These are phyloP conservation scores for Elephas maximus DNA, from an alignment of 2,113 vertebrate genomes.

Conservation along the genomic window DNA sequence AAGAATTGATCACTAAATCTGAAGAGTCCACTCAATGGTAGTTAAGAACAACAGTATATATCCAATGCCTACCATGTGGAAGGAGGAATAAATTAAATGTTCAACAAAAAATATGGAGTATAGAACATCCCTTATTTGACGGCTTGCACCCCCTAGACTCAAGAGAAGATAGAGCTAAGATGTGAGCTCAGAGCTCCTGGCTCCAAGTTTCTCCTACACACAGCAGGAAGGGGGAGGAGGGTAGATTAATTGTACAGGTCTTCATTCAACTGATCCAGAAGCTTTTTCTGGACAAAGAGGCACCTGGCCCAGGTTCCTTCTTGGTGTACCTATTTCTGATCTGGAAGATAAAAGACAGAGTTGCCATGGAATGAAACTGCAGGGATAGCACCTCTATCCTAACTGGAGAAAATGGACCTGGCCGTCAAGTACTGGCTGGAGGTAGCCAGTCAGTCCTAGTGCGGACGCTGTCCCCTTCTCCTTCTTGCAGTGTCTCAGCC, in stretches of 20 bases:
- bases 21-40: not conserved
- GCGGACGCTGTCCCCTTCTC: accelerated
- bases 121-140: not conserved
- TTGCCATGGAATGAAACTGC: conserved; percentile 38
- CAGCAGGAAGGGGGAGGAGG: not conserved
- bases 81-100: not conserved
- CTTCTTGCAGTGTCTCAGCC: accelerated
- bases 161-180: accelerated
- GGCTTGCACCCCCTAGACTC: accelerated
- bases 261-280: not conserved
- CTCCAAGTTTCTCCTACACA: not conserved
- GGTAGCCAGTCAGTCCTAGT: not conserved
- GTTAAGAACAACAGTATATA: no score
- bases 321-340: not conserved
- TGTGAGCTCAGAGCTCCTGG: not conserved
- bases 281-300: not conserved
- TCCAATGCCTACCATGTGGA: no score
- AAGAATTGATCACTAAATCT: not conserved
- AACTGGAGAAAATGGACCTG: not conserved
- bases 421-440: accelerated
- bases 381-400: not conserved
- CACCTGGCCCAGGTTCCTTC: not conserved
- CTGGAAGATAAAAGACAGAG: not conserved
- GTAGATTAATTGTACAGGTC: accelerated
- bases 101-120: accelerated